Conservation (phyloP, 2,888 invertebrate species). For the Dynastes tityus region DNA sequence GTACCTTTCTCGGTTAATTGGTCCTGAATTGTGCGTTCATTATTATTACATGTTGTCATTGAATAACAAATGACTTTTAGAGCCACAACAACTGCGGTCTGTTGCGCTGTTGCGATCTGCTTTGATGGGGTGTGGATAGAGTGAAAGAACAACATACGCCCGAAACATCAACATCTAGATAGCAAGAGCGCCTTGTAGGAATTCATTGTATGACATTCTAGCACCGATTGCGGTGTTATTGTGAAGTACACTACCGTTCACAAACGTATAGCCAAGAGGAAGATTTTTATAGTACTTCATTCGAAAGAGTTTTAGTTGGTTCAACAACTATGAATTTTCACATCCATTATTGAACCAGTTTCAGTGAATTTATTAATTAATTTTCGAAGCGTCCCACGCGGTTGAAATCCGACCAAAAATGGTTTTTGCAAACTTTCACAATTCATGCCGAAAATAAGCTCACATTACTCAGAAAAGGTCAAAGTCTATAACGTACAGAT, state of each 20-base stretch:
- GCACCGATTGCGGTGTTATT: background rate
- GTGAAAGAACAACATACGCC: background rate
- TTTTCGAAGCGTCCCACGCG: no score
- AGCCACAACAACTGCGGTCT: conserved; percentile 3
- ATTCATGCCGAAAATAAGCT: no score
- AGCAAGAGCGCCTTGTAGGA: background rate
- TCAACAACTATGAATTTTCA: no score
- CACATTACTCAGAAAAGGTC: no score
- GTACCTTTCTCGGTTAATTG: conserved; percentile 32
- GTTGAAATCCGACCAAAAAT: no score
- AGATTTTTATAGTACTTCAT: no score
- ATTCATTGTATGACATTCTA: background rate
- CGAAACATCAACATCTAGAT: background rate
- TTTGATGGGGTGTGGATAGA: conserved; percentile 17
- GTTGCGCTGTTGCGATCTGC: background rate
- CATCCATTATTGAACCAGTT: no score
- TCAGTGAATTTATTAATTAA: no score
- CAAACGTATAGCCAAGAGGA: no score
- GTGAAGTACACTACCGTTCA: background rate
- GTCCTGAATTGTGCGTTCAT: conserved; percentile 35
- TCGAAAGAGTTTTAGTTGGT: no score
- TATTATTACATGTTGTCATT: conserved; percentile 34
- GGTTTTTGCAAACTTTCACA: no score
- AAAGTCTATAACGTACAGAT: no score
- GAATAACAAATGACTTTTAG: conserved; percentile 27